Conservation (phyloP, 2,113 vertebrate genomes). For the Panurus biarmicus region DNA sequence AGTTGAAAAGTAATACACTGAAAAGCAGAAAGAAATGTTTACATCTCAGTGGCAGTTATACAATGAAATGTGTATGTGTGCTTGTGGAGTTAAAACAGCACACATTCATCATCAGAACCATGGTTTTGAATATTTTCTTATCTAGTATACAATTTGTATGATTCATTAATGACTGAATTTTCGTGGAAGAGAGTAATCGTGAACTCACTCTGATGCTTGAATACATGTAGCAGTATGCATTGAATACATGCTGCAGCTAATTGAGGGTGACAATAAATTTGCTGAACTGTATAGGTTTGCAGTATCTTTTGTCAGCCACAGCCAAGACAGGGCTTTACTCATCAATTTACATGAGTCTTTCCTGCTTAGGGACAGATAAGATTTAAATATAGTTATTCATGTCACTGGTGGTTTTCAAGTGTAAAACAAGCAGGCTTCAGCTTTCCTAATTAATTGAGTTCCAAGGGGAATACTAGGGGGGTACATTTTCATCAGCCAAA, state of each 20-base stretch:
- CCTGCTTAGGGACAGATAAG: background rate
- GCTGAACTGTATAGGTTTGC: background rate
- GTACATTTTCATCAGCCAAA: background rate
- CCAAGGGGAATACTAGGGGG: background rate
- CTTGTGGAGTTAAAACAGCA: background rate
- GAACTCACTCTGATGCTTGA: background rate
- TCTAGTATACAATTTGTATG: background rate
- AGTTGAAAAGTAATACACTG: background rate
- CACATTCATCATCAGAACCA: background rate
- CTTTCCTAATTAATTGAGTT: conserved; percentile 49
- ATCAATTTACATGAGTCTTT: background rate
- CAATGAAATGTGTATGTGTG: background rate
- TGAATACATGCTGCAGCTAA: background rate
- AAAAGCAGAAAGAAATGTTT: background rate
- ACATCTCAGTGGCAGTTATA: background rate
- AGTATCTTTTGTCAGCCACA: background rate
- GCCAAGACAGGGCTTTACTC: background rate
- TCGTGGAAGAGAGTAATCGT: background rate
- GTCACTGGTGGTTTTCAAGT: background rate
- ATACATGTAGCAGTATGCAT: background rate
- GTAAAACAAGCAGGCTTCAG: background rate
- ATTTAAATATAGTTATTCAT: conserved; percentile 18
- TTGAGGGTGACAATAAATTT: background rate
- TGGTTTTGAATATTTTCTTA: background rate
- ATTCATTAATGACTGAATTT: background rate